Conservation (phyloP, 2,113 vertebrate species). For the Oryctolagus cuniculus region DNA sequence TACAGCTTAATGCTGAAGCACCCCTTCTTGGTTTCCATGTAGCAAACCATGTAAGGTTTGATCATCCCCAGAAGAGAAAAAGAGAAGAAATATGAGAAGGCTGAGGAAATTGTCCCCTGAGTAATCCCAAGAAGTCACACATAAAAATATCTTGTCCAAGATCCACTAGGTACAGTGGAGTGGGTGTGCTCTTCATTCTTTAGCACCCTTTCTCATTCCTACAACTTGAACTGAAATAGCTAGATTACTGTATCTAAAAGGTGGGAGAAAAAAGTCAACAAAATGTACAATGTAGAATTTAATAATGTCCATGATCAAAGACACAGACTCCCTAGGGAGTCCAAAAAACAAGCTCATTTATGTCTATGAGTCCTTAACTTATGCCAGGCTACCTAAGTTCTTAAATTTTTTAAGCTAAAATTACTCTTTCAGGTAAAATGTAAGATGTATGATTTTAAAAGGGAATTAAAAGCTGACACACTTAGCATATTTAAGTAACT, state of each 20-base stretch:
- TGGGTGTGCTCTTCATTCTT: not conserved
- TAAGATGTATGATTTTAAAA: constrained; percentile 53
- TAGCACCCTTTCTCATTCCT: not conserved
- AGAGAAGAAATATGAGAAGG: constrained; percentile 6
- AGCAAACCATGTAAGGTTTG: constrained; percentile 54
- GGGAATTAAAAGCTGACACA: constrained; percentile 39
- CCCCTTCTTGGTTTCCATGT: constrained; percentile 56
- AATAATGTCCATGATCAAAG: constrained; percentile 4
- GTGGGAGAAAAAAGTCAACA: not conserved
- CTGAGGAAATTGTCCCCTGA: not conserved
- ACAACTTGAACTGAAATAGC: constrained; percentile 33
- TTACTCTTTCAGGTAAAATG: constrained; percentile 59
- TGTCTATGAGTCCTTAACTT: not conserved
- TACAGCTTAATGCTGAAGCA: constrained; percentile 50
- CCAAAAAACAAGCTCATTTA: constrained; percentile 31
- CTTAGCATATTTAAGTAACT: constrained; percentile 28
- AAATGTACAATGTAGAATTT: not conserved
- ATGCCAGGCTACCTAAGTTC: not conserved
- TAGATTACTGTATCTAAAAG: constrained; percentile 18
- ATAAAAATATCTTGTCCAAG: constrained; percentile 46
- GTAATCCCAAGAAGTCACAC: constrained; percentile 49
- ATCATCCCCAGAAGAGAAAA: constrained; percentile 57
- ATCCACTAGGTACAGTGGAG: not conserved
- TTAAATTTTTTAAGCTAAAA: constrained; percentile 46
- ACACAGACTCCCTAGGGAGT: not conserved